These are phyloP conservation scores for Malurus elegans DNA, from an alignment of 2,113 vertebrate species.

Conservation along the genomic window DNA sequence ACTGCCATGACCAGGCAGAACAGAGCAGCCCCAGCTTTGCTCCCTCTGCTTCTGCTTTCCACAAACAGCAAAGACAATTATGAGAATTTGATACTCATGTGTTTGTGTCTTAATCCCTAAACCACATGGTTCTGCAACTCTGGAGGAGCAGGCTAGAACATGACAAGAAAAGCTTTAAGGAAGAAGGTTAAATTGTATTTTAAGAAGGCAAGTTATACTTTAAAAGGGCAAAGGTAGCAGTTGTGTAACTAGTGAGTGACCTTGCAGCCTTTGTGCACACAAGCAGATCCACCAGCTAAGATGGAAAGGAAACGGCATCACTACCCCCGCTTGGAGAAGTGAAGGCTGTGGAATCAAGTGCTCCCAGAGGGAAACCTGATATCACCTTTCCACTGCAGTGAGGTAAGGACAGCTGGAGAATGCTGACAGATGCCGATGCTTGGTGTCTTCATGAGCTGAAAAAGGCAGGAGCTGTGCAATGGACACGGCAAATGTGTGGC, in stretches of 20 bases:
- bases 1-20: background rate
- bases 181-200: background rate
- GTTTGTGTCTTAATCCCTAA: background rate
- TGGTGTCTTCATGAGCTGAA: background rate
- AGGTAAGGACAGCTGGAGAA: background rate
- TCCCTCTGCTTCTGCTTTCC: background rate
- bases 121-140: background rate
- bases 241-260: background rate
- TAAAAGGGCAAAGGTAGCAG: background rate
- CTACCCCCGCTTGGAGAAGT: background rate
- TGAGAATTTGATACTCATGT: fast-evolving
- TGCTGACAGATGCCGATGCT: too few species aligned
- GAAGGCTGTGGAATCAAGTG: background rate
- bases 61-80: background rate
- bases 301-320: background rate
- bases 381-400: background rate
- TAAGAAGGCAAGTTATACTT: background rate
- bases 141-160: background rate
- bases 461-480: background rate
- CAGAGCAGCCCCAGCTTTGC: background rate
- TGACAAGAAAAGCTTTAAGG: background rate
- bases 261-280: background rate
- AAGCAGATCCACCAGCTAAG: background rate
- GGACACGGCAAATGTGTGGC: background rate
- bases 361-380: background rate